Evolutionary conservation across 2,113 vertebrate genomes (phyloP).

Genomic region (Gobiocypris rarus): DNA sequence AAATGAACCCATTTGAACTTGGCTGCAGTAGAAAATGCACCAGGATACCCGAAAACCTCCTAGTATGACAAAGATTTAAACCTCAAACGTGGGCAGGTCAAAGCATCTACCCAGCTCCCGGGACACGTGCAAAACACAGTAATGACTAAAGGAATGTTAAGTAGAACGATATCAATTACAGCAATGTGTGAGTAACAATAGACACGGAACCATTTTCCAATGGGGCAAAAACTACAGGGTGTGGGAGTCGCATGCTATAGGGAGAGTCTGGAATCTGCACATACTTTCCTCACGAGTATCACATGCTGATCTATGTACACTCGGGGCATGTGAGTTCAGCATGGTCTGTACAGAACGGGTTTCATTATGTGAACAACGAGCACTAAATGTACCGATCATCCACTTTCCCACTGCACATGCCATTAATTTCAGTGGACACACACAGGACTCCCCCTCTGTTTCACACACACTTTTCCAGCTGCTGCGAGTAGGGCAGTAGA

Average conservation of each 20-base stretch:
- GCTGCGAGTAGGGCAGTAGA: slow-evolving; percentile 32
- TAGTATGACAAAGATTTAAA: neutral
- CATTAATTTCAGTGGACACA: slow-evolving; percentile 46
- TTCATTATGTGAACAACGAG: slow-evolving; percentile 40
- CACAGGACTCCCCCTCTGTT: slow-evolving; percentile 30
- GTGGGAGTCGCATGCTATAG: neutral
- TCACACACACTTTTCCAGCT: slow-evolving; percentile 45
- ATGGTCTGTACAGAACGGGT: slow-evolving; percentile 40
- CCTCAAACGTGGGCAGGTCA: neutral
- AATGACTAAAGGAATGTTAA: neutral
- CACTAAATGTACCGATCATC: slow-evolving; percentile 28
- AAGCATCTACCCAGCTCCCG: neutral
- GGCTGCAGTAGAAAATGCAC: neutral
- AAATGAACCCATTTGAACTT: neutral
- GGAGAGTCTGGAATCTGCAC: slow-evolving; percentile 19
- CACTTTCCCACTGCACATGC: slow-evolving; percentile 48
- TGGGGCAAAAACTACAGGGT: neutral
- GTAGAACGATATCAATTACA: neutral
- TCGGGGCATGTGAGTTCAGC: slow-evolving; percentile 31
- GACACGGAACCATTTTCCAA: neutral
- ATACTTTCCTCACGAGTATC: slow-evolving; percentile 40
- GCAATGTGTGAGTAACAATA: neutral
- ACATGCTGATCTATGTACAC: slow-evolving; percentile 40
- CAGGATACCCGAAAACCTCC: neutral
- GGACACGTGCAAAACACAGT: neutral